These are phyloP conservation scores for Halcyon senegalensis DNA, from an alignment of 2,113 vertebrate genomes.

Conservation along the genomic window DNA sequence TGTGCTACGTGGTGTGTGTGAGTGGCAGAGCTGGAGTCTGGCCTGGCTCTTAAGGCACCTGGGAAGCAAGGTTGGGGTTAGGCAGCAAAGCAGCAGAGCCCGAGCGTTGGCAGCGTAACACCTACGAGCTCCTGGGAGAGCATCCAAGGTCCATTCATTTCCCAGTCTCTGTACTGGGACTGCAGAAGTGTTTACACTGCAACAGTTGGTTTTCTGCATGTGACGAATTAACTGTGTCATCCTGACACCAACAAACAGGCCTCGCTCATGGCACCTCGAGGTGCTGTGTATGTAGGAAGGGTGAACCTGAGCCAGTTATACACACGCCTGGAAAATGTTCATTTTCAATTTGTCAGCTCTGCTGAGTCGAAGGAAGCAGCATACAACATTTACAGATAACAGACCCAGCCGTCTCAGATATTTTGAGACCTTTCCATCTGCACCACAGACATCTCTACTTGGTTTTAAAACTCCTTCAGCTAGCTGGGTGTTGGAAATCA, in stretches of 20 bases:
- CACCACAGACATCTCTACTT: background rate
- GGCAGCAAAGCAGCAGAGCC: background rate
- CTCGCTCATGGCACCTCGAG: background rate
- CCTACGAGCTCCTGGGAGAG: background rate
- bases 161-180: background rate
- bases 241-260: background rate
- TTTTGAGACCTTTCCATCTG: background rate
- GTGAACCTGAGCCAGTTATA: too few relatives aligned
- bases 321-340: fast-evolving
- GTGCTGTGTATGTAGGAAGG: background rate
- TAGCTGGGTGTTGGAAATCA: background rate
- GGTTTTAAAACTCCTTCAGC: background rate
- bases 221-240: background rate
- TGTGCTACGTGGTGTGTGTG: fast-evolving
- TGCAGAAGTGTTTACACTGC: background rate
- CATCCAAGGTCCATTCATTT: background rate
- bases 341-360: background rate
- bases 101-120: background rate
- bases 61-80: background rate
- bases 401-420: fast-evolving
- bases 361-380: background rate
- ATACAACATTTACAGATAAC: background rate
- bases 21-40: background rate
- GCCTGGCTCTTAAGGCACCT: background rate
- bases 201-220: background rate